phyloP scores from a whole-genome alignment of 2,888 invertebrate species.

The Ypsolopha scabrella region DNA sequence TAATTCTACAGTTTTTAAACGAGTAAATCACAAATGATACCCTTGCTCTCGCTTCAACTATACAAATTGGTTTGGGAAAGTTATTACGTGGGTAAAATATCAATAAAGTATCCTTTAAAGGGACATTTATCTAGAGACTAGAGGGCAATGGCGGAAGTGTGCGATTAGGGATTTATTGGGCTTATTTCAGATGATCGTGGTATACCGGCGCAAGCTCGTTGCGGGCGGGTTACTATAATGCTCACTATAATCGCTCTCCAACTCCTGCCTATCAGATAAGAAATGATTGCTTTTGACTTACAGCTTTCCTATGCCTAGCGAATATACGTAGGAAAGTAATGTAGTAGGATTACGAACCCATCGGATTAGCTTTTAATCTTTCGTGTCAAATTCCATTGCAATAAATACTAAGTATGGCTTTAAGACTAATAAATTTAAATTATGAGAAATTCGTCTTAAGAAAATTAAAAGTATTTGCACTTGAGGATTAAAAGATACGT shows the following conservation, averaged over 20 bases:
- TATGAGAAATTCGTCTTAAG: too few relatives aligned
- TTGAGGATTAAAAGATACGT: too few relatives aligned
- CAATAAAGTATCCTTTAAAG: conserved; percentile 1
- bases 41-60: too few relatives aligned
- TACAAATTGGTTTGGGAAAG: too few relatives aligned
- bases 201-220: conserved; percentile 7
- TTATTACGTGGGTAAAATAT: conserved; percentile 3
- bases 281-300: conserved; percentile 5
- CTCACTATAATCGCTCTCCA: conserved; percentile 3
- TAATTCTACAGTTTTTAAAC: not conserved
- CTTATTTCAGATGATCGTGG: conserved; percentile 19
- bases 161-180: conserved; percentile 20
- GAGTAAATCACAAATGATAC: not conserved
- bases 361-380: too few relatives aligned
- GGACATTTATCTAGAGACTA: not conserved
- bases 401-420: too few relatives aligned
- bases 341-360: too few relatives aligned
- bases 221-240: not conserved
- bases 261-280: not conserved
- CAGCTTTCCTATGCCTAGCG: not conserved
- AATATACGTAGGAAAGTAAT: too few relatives aligned
- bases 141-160: not conserved
- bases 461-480: too few relatives aligned
- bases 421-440: too few relatives aligned
- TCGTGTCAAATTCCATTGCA: too few relatives aligned